Conservation (phyloP, 2,797 vertebrate genomes). For the Eulemur rubriventer region DNA sequence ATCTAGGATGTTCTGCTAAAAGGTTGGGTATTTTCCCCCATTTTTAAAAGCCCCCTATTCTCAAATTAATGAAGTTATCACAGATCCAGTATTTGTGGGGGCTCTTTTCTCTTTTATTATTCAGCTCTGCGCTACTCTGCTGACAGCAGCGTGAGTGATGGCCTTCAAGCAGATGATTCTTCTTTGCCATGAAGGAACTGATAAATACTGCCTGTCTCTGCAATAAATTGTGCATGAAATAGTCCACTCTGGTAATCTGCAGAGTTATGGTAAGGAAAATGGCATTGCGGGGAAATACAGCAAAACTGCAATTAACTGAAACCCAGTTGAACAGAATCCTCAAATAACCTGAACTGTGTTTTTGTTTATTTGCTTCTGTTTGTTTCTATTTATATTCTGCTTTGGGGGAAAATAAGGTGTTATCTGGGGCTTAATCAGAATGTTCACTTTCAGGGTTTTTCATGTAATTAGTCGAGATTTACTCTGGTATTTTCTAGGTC, state of each 20-base stretch:
- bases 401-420: neutral
- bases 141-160: conserved; percentile 81
- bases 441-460: neutral
- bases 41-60: conserved; percentile 80
- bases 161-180: conserved; percentile 80
- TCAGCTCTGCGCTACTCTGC: conserved; percentile 23
- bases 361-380: neutral
- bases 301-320: conserved; percentile 45
- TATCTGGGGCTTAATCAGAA: neutral
- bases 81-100: neutral
- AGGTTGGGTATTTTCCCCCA: conserved; percentile 12
- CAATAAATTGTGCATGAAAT: conserved; percentile 71
- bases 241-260: conserved; percentile 58
- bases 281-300: conserved; percentile 42
- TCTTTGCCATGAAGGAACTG: conserved; percentile 72
- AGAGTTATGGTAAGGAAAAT: conserved; percentile 69
- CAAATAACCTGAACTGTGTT: neutral
- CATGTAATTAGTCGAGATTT: conserved; percentile 26
- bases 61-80: conserved; percentile 83
- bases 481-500: neutral
- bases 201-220: conserved; percentile 74
- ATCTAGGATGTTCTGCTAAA: conserved; percentile 77
- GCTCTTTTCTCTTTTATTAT: conserved; percentile 75
- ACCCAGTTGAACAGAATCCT: neutral
- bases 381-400: conserved; percentile 8